These are phyloP conservation scores for Scrobipalpa costella DNA, from an alignment of 2,888 invertebrate genomes.

Conservation along the genomic window DNA sequence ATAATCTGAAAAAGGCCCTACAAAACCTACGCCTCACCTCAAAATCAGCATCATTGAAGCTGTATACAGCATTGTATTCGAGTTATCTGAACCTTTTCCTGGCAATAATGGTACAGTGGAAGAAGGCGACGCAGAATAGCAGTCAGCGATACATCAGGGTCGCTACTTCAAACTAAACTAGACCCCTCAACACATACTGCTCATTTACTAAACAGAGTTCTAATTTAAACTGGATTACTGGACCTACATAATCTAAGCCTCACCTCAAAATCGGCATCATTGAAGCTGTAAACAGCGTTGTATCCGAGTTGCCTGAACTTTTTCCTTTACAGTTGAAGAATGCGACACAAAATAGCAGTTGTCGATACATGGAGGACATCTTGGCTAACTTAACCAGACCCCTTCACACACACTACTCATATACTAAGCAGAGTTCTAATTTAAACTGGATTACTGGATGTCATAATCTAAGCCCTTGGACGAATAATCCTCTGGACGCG, in stretches of 20 bases:
- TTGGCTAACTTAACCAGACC: constrained; percentile 83
- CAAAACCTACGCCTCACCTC: too few relatives aligned
- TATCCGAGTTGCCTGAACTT: constrained; percentile 94
- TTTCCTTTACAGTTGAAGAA: constrained; percentile 92
- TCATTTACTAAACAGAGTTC: too few relatives aligned
- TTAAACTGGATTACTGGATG: too few relatives aligned
- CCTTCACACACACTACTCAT: too few relatives aligned
- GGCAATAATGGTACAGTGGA: constrained; percentile 92
- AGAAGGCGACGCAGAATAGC: constrained; percentile 90
- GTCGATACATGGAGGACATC: constrained; percentile 88
- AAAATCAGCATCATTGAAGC: constrained; percentile 95
- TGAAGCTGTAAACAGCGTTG: constrained; percentile 94
- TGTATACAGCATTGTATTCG: constrained; percentile 94
- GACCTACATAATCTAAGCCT: constrained; percentile 40
- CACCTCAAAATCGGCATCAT: constrained; percentile 95
- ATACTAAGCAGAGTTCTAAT: too few relatives aligned
- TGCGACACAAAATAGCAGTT: constrained; percentile 89
- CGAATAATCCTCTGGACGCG: too few relatives aligned
- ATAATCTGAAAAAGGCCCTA: too few relatives aligned
- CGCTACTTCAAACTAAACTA: constrained; percentile 86
- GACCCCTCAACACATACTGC: too few relatives aligned
- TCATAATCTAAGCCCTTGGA: too few relatives aligned
- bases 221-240: too few relatives aligned
- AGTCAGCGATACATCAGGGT: constrained; percentile 89
- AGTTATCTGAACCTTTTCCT: constrained; percentile 93